phyloP scores from a whole-genome alignment of 2,888 invertebrate species.

The Lapara coniferarum region DNA sequence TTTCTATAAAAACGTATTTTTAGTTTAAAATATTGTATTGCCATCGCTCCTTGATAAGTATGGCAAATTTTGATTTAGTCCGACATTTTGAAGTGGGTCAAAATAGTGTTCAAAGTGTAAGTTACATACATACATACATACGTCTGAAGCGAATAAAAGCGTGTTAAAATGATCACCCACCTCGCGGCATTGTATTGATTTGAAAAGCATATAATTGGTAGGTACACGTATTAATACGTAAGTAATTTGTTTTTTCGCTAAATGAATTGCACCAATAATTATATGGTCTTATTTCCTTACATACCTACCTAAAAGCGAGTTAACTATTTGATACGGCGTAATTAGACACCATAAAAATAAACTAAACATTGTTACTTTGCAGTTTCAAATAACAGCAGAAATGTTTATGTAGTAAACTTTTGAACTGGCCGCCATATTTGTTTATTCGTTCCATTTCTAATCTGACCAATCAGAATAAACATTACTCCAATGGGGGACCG shows the following conservation, averaged over 20 bases:
- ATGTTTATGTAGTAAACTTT: background rate
- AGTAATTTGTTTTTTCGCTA: background rate
- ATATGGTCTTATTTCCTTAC: background rate
- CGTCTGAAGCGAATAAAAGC: too few relatives aligned
- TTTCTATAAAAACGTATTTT: too few relatives aligned
- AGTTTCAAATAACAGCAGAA: background rate
- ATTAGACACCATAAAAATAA: slow-evolving; percentile 6
- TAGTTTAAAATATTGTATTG: too few relatives aligned
- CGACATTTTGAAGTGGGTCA: too few relatives aligned
- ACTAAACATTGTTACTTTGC: background rate
- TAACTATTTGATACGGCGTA: background rate
- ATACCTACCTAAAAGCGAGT: background rate
- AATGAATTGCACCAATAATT: background rate
- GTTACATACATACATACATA: too few relatives aligned
- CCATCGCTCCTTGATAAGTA: too few relatives aligned
- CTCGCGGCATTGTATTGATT: too few relatives aligned
- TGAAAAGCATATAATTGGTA: too few relatives aligned
- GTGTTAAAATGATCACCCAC: too few relatives aligned
- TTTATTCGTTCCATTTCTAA: slow-evolving; percentile 6
- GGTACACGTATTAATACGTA: background rate
- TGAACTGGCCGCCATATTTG: slow-evolving; percentile 15
- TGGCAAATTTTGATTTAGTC: too few relatives aligned
- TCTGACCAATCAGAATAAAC: slow-evolving; percentile 19
- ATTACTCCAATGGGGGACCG: background rate
- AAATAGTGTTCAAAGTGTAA: too few relatives aligned